Conservation (phyloP, 2,113 vertebrate genomes). For the Pagrus major region DNA sequence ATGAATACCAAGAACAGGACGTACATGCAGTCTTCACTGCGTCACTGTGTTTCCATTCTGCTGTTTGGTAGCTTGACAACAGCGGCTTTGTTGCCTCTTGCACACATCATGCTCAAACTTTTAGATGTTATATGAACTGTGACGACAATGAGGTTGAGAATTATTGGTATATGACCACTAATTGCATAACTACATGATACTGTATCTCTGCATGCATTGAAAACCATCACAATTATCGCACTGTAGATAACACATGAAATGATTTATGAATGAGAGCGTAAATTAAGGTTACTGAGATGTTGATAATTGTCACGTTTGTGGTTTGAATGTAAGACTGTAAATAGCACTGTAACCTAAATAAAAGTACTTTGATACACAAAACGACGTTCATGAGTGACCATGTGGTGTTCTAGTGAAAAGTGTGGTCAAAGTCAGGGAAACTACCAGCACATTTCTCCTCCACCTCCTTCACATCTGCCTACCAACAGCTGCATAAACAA, state of each 20-base stretch:
- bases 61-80: conserved; percentile 64
- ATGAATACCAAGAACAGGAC: conserved; percentile 84
- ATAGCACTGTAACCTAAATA: conserved; percentile 32
- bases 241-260: not conserved
- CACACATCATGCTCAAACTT: conserved; percentile 27
- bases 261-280: not conserved
- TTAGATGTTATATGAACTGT: conserved; percentile 24
- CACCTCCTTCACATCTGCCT: conserved; percentile 37
- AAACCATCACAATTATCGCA: not conserved
- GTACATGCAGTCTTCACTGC: conserved; percentile 56
- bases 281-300: not conserved
- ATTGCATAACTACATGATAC: not conserved
- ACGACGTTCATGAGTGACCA: conserved; percentile 64
- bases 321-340: not conserved
- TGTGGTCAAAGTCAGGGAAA: conserved; percentile 70
- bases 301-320: conserved; percentile 18
- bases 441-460: not conserved
- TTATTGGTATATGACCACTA: not conserved
- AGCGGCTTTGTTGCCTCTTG: conserved; percentile 62
- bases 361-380: conserved; percentile 33
- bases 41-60: conserved; percentile 74
- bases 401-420: conserved; percentile 57
- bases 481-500: conserved; percentile 32
- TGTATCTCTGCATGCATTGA: not conserved
- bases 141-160: conserved; percentile 27